phyloP scores from a whole-genome alignment of 2,888 invertebrate species.

The Flexamia atlantica region DNA sequence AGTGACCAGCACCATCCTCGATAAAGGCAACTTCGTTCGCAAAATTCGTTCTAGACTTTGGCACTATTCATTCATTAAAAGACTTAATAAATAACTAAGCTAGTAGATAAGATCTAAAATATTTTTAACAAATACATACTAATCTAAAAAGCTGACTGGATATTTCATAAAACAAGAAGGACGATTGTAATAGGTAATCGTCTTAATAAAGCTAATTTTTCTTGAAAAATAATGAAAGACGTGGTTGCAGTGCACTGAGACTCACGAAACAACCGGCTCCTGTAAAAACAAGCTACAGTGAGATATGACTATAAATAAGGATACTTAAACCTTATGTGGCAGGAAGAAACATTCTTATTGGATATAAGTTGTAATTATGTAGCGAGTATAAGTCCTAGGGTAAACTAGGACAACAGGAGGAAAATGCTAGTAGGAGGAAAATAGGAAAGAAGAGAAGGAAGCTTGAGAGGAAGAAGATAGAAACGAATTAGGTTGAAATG shows the following conservation, averaged over 20 bases:
- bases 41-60: not conserved
- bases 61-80: not conserved
- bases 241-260: conserved; percentile 10
- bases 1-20: not conserved
- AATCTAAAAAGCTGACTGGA: conserved; percentile 10
- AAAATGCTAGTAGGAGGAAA: too few species aligned
- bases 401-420: too few species aligned
- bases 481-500: too few species aligned
- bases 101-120: conserved; percentile 6
- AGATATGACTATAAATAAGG: too few species aligned
- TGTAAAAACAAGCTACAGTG: not conserved
- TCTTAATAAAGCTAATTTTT: not conserved
- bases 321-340: too few species aligned
- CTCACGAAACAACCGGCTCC: conserved; percentile 38
- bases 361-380: too few species aligned
- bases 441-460: too few species aligned
- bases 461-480: too few species aligned
- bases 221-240: conserved; percentile 44
- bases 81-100: not conserved
- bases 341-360: too few species aligned
- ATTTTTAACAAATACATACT: not conserved
- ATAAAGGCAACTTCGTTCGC: conserved; percentile 6
- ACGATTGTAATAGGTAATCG: conserved; percentile 10
- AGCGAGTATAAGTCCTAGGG: too few species aligned
- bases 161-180: not conserved